These are phyloP conservation scores for Axinella damicornis DNA, from an alignment of 37 sponge, comb jelly and placozoan species.

Conservation along the genomic window DNA sequence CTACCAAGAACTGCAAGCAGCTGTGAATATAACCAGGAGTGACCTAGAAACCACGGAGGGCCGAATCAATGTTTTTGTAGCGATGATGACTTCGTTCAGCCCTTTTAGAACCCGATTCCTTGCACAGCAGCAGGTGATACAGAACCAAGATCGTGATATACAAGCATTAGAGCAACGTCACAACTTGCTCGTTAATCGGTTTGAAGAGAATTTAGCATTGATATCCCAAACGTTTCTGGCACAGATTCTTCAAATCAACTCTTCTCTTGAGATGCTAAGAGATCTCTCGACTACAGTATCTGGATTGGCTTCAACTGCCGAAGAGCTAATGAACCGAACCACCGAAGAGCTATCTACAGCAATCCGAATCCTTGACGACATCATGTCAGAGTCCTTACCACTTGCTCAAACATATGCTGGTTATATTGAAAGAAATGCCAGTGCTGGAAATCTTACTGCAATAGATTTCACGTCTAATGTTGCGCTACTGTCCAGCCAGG, in stretches of 20 bases:
- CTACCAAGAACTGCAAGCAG: slow-evolving; percentile 39
- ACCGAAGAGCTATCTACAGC: not conserved
- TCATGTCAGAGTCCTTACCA: not conserved
- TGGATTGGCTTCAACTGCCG: not conserved
- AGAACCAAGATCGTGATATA: not conserved
- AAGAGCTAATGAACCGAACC: slow-evolving; percentile 12
- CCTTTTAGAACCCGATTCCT: not conserved
- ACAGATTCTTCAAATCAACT: not conserved
- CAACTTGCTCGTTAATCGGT: not conserved
- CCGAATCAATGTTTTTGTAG: not conserved
- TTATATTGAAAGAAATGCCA: not conserved
- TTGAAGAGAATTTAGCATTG: not conserved
- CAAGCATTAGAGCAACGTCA: not conserved
- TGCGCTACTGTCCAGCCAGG: not conserved
- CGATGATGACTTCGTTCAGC: not conserved
- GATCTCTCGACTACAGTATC: not conserved
- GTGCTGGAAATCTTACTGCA: not conserved
- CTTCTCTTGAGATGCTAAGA: not conserved
- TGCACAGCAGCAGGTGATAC: not conserved
- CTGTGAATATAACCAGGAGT: not conserved
- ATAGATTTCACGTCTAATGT: not conserved
- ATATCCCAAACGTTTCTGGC: not conserved
- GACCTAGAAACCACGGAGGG: not conserved
- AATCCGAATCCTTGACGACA: not conserved
- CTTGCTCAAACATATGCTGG: not conserved